Evolutionary conservation across 2,797 vertebrate species (phyloP), one percentile per base, ranked within the genome.

Genomic region (Poeciliopsis turneri): DNA sequence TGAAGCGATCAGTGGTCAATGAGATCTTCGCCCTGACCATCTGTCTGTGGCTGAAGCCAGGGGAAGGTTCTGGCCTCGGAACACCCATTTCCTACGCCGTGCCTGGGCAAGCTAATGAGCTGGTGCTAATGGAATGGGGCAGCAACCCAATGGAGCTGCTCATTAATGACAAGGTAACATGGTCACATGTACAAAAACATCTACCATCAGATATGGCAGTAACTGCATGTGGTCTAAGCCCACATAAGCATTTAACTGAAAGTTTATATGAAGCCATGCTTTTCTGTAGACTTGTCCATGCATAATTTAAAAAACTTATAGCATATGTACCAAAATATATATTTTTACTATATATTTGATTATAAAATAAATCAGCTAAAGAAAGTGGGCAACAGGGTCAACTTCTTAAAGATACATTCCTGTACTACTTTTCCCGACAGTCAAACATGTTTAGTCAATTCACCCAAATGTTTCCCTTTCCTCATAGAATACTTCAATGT

Each of bases 31-130:
- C 96, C 43, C 84, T 97, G 76, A 96, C 96, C 0, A 78, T 96
- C 83, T 97, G 97, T 84, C 90, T 97, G 77, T 95, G 96, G 96
- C 79, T 97, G 71, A 97, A 96, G 78, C 92, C 94, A 0, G 95
- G 94, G 13, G 88, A 93, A 0, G 93, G 94, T 0, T 94, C 95
- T 0, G 95, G 96, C 5, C 87, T 97, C 1, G 97, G 97, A 16
- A 97, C 97, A 0, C 97, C 97, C 0, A 95, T 97, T 83, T 97
- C 97, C 64, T 97, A 97, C 51, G 95, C 97, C 0, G 95, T 97
- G 1, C 95, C 96, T 0, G 96, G 96, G 4, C 97, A 97, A 72
- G 95, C 96, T 71, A 97, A 97, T 11, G 97, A 97, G 79, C 89
- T 97, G 81, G 97, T 97, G 79, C 94, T 97, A 0, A 96, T 97